Conservation (phyloP, 2,888 invertebrate genomes). For the Dynastes hyllus region DNA sequence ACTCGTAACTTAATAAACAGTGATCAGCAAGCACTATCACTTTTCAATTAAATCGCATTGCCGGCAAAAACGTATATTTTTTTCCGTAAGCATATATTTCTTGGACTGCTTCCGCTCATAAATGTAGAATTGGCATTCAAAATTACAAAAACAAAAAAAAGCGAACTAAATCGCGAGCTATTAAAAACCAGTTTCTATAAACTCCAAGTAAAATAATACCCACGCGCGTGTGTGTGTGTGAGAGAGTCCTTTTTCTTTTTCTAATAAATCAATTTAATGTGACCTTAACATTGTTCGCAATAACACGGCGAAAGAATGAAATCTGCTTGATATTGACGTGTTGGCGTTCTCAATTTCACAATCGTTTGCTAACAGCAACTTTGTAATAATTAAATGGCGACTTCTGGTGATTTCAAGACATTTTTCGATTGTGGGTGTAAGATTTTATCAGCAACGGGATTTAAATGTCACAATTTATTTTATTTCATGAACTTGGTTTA, state of each 20-base stretch:
- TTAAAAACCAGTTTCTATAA: slow-evolving; percentile 20
- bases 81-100: neutral
- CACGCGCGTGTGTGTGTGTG: neutral
- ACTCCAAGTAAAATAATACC: slow-evolving; percentile 17
- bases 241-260: neutral
- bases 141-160: neutral
- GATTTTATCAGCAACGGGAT: neutral
- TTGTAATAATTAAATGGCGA: neutral
- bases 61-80: too few relatives aligned
- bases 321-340: neutral
- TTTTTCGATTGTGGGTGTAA: neutral
- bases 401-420: too few relatives aligned
- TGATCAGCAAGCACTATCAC: too few relatives aligned
- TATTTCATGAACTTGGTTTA: neutral
- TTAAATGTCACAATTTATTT: neutral
- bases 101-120: neutral
- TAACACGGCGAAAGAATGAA: slow-evolving; percentile 10
- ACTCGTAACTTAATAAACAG: too few relatives aligned
- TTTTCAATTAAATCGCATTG: too few relatives aligned
- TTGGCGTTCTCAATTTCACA: neutral
- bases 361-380: slow-evolving; percentile 4
- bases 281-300: slow-evolving; percentile 31
- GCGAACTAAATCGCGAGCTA: slow-evolving; percentile 12
- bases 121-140: neutral
- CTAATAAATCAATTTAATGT: slow-evolving; percentile 21